Evolutionary conservation across 2,797 vertebrate genomes (phyloP).

Genomic region (Characodon lateralis): DNA sequence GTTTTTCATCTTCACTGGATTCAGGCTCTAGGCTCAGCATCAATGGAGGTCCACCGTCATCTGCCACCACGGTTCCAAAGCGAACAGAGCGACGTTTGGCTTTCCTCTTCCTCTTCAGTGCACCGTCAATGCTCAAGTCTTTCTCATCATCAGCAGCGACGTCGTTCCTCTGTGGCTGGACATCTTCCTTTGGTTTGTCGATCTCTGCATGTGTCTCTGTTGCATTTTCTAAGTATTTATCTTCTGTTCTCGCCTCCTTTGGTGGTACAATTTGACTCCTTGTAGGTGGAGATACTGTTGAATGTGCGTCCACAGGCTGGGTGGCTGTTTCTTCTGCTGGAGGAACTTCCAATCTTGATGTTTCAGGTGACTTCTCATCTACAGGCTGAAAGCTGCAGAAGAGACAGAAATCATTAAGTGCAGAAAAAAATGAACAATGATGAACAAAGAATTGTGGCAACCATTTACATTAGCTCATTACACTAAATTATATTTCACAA

Average conservation of each 20-base stretch:
- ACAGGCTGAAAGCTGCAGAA: conserved; percentile 46
- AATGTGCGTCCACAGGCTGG: conserved; percentile 7
- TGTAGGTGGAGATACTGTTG: conserved; percentile 5
- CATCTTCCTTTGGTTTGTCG: conserved; percentile 9
- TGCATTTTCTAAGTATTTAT: not conserved
- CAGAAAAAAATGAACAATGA: conserved; percentile 2
- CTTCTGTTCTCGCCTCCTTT: conserved; percentile 2
- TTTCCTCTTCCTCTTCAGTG: conserved; percentile 64
- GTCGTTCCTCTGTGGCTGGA: conserved; percentile 36
- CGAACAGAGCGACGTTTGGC: conserved; percentile 71
- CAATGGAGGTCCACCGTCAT: conserved; percentile 58
- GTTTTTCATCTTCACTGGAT: conserved; percentile 57
- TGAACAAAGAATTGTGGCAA: not conserved
- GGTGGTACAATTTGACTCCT: conserved; percentile 13
- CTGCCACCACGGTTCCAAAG: conserved; percentile 61
- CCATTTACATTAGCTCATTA: not conserved
- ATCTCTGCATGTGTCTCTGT: conserved; percentile 8
- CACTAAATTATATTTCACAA: not conserved
- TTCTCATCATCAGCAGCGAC: conserved; percentile 60
- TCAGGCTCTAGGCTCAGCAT: conserved; percentile 58
- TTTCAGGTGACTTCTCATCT: not conserved
- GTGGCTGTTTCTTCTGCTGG: not conserved
- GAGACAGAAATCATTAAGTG: conserved; percentile 11
- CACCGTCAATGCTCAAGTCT: conserved; percentile 32
- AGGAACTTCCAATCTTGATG: not conserved